Base-by-base conservation (phyloP, 2,113 vertebrate species). In the Ceyx margarethae region DNA sequence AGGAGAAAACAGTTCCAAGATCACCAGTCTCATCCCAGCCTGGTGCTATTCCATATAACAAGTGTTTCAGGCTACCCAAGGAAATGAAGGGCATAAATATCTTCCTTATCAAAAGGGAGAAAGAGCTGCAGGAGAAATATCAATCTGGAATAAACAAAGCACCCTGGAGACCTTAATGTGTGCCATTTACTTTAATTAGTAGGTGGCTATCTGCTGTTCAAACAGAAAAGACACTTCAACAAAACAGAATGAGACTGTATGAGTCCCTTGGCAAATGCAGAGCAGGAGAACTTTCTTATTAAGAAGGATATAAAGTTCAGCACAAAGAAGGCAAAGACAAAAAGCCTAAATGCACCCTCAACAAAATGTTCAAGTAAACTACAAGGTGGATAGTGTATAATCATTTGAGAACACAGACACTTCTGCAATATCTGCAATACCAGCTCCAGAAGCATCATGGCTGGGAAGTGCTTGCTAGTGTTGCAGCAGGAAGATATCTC, bases 101-200 rank as follows among this genome's bases (percentile, higher is more conserved):
- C 54, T 73, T 80, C 16, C 76, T 62, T 37, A 76, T 48, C 50
- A 45, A 82, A 90, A 91, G 15, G 40, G 11, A 89, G n/a, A 79
- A 61, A 73, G 3, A 78, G 9, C n/a, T 80, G 79, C 66, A 82
- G n/a, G 56, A 57, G 72, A 65, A 85, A 28, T 48, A 85, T 73
- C 50, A 85, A 69, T 90, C 82, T 82, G 72, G 87, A 87, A 51
- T 18, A 84, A 94, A 43, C 15, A 68, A 61, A 73, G 23, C 67
- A 76, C 78, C 45, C 29, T 9, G 29, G 64, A 66, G 94, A 82
- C 75, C 57, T n/a, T 54, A 51, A 40, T 61, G 67, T 53, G 42
- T 61, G 31, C 31, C 71, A 80, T 85, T 94, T 93, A 89, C 85
- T 89, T 91, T 79, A 87, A 95, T 93, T 94, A 79, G 85, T 53